These are phyloP conservation scores for Rotaria magnacalcarata DNA, from an alignment of 2,888 invertebrate genomes.

Conservation along the genomic window DNA sequence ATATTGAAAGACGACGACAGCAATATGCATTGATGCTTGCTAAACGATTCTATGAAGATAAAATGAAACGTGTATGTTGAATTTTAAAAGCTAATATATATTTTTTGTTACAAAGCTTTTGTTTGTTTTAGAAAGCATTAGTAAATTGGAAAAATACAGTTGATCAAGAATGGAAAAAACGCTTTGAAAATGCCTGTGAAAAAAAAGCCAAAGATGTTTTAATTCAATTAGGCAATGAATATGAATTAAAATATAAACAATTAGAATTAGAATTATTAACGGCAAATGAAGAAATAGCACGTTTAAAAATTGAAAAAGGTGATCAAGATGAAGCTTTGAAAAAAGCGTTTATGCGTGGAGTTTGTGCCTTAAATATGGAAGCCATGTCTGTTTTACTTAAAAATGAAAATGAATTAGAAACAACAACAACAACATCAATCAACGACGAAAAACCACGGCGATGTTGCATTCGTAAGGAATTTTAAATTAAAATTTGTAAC, in stretches of 20 bases:
- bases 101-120: too few relatives aligned
- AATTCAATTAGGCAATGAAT: constrained; percentile 53
- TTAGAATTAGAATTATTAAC: constrained; percentile 22
- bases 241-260: constrained; percentile 48
- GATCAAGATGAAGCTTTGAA: constrained; percentile 55
- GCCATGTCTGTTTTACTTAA: constrained; percentile 56
- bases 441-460: neutral
- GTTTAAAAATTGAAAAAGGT: constrained; percentile 40
- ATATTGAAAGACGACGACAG: neutral
- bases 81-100: neutral
- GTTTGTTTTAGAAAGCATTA: neutral
- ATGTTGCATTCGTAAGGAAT: neutral
- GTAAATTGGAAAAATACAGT: neutral
- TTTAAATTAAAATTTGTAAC: too few relatives aligned
- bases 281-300: constrained; percentile 37
- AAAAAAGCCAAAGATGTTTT: constrained; percentile 57
- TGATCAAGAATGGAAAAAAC: constrained; percentile 8
- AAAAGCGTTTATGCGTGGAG: constrained; percentile 60
- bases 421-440: constrained; percentile 13
- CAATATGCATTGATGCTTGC: neutral
- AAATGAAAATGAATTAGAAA: constrained; percentile 1
- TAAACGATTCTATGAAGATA: neutral
- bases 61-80: neutral
- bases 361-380: constrained; percentile 59
- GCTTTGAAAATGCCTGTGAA: constrained; percentile 56